A percentile compares a stretch with the other conserved stretches of the same genome.
Evolutionary conservation across 2,113 vertebrate genomes (phyloP).

Genomic region (Oenanthe oenanthe): DNA sequence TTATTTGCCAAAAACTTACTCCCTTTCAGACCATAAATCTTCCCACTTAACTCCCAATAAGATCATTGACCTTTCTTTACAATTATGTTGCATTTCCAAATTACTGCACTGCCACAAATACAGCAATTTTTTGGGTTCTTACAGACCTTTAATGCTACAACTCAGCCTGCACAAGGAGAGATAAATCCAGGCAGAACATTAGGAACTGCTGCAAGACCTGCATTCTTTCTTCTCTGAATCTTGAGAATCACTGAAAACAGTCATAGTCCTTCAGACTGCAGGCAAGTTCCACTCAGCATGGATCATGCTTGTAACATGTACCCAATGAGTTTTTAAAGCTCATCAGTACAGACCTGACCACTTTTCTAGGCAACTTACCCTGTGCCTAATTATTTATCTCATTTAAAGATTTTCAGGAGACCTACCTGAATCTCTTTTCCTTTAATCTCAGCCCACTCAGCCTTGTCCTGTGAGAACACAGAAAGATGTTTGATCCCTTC

Average conservation of each 20-base stretch:
- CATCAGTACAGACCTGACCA: not conserved
- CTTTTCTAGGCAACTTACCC: not conserved
- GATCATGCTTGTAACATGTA: fast-evolving
- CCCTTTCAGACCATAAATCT: not conserved
- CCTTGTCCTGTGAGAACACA: not conserved
- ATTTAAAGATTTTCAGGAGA: not conserved
- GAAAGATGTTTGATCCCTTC: not conserved
- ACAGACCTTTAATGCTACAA: not conserved
- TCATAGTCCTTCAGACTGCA: not conserved
- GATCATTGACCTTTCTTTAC: not conserved
- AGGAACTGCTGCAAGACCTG: not conserved
- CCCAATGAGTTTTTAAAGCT: not conserved
- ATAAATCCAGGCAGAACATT: not conserved
- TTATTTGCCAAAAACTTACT: not conserved
- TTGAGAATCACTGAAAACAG: not conserved
- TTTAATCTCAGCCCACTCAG: not conserved
- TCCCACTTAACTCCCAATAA: not conserved
- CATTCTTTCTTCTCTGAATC: not conserved
- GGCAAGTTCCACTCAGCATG: not conserved
- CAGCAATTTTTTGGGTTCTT: not conserved
- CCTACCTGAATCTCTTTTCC: not conserved
- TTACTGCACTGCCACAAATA: not conserved
- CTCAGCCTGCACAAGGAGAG: not conserved
- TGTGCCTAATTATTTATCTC: not conserved
- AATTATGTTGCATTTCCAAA: not conserved